Conservation (phyloP, 2,888 invertebrate species). For the Pterostichus niger region DNA sequence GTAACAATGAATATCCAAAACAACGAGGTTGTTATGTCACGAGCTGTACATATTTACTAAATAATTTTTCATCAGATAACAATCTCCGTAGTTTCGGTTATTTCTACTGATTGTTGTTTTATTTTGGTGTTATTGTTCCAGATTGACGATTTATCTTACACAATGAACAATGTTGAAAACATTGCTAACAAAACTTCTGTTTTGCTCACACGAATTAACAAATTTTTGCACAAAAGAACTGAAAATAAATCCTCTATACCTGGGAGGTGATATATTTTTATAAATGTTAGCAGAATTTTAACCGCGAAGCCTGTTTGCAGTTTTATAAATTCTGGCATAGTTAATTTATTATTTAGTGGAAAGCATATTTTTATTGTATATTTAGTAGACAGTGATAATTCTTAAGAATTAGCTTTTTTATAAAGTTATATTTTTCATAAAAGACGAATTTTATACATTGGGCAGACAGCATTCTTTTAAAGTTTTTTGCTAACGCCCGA, state of each 20-base stretch:
- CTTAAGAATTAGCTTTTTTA: conserved; percentile 50
- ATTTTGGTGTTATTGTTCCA: conserved; percentile 69
- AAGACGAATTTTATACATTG: conserved; percentile 29
- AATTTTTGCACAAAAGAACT: conserved; percentile 58
- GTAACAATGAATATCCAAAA: conserved; percentile 68
- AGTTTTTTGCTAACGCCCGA: conserved; percentile 36
- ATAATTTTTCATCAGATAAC: too few relatives aligned
- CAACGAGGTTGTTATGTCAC: too few relatives aligned
- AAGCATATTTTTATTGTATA: conserved; percentile 42
- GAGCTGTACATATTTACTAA: neutral
- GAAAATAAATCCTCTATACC: conserved; percentile 20
- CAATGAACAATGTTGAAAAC: conserved; percentile 75
- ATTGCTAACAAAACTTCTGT: conserved; percentile 69
- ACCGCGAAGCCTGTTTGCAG: conserved; percentile 23
- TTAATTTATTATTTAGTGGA: conserved; percentile 31
- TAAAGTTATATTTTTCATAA: conserved; percentile 54
- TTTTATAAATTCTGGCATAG: conserved; percentile 5
- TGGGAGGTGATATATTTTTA: conserved; percentile 55
- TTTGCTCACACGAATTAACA: conserved; percentile 49
- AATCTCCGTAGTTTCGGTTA: neutral
- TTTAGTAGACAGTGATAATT: conserved; percentile 30
- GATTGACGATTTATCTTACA: conserved; percentile 76
- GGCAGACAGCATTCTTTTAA: conserved; percentile 6
- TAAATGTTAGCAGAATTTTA: conserved; percentile 46
- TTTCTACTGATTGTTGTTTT: neutral